A percentile compares a stretch with the other conserved stretches of the same genome.
Conservation (phyloP, 2,888 invertebrate species). For the Coecobrya sp. region DNA sequence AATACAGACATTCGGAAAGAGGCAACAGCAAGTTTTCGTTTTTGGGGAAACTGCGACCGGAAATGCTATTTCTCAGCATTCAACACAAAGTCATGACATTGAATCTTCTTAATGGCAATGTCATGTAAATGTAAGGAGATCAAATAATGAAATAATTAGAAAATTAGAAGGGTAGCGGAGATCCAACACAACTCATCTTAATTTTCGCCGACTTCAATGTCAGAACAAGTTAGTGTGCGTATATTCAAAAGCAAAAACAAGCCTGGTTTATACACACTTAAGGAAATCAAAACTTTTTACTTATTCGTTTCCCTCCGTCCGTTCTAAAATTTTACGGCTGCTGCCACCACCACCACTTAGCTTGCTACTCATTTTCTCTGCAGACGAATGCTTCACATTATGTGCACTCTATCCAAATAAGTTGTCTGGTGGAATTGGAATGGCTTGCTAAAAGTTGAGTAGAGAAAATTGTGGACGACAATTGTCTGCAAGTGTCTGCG, state of each 20-base stretch:
- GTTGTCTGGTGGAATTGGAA: neutral
- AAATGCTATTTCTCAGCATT: neutral
- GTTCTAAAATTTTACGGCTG: neutral
- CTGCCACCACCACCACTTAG: neutral
- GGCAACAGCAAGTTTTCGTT: too few species aligned
- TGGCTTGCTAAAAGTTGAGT: neutral
- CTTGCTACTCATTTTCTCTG: conserved; percentile 12
- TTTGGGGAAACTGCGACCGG: conserved; percentile 6
- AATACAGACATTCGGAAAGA: neutral
- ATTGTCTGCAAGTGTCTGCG: too few species aligned
- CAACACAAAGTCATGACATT: neutral
- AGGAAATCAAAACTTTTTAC: conserved; percentile 38
- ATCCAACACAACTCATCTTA: neutral
- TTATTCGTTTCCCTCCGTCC: neutral
- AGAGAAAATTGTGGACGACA: too few species aligned
- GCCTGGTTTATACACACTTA: neutral
- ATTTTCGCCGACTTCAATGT: conserved; percentile 36
- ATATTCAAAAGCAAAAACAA: neutral
- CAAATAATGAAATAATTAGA: conserved; percentile 11
- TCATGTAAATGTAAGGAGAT: conserved; percentile 6
- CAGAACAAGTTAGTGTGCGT: conserved; percentile 44
- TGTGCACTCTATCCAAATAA: neutral
- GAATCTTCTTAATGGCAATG: conserved; percentile 12
- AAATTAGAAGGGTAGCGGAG: neutral
- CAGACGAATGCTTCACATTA: too few species aligned